Evolutionary conservation across 2,888 invertebrate genomes (phyloP).

Genomic region (Morpho achilles): DNA sequence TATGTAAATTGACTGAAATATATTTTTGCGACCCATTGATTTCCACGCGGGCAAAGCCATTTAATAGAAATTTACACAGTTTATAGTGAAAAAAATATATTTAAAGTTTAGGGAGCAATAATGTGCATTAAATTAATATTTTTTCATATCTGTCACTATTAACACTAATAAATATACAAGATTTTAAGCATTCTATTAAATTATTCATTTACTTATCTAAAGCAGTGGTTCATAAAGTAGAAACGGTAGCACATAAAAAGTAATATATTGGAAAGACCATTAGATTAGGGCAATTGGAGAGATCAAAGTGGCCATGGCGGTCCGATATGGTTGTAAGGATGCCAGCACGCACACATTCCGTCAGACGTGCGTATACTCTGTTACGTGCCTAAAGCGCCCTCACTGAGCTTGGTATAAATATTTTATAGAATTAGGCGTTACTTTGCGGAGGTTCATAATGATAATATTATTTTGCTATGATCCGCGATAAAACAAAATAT

Average conservation of each 20-base stretch:
- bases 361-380: conserved; percentile 18
- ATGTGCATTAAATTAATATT: too few species aligned
- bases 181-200: conserved; percentile 8
- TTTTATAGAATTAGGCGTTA: too few species aligned
- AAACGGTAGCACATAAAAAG: conserved; percentile 37
- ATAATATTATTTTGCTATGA: too few species aligned
- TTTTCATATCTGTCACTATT: too few species aligned
- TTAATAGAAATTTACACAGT: too few species aligned
- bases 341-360: conserved; percentile 16
- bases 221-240: conserved; percentile 17
- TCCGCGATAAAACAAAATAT: too few species aligned
- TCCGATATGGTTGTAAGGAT: conserved; percentile 17
- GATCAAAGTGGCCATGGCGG: conserved; percentile 40
- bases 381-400: conserved; percentile 19
- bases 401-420: conserved; percentile 3
- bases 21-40: too few species aligned
- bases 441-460: too few species aligned
- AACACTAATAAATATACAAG: not conserved
- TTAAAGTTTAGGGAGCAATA: too few species aligned
- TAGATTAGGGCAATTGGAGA: conserved; percentile 62
- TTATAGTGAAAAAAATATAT: too few species aligned
- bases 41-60: too few species aligned
- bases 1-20: too few species aligned
- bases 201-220: conserved; percentile 9
- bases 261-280: conserved; percentile 52